Base-by-base conservation (phyloP, 1,140 invertebrate species). In the Copidosoma floridanum region DNA sequence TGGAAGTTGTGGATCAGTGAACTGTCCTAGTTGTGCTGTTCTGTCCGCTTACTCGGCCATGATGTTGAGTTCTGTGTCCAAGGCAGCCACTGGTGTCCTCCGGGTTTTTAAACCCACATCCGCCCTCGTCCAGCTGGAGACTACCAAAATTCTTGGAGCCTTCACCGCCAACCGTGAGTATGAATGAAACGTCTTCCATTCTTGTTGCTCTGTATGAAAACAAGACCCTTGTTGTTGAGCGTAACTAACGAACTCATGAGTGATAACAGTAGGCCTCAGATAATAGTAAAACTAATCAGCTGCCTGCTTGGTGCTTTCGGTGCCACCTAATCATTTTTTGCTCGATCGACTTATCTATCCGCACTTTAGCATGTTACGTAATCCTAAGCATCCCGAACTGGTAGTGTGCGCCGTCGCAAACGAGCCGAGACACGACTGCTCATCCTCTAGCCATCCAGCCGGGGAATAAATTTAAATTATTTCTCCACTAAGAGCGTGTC, bases 31-130 rank as follows among this genome's bases (percentile, higher is more conserved):
- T 72, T 73, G 69, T 70, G 72, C 67, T 73, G 63, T 53, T 61
- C 53, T 61, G 55, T 70, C 68, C 67, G 72, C 68, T 78, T 71
- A 70, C 68, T 65, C 71, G 70, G 74, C 75, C 79, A 85, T 82
- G 80, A 87, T 88, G 84, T 84, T 87, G 79, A 85, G 82, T 67
- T 84, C 81, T 66, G 81, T 86, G 64, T 79, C 82, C 65, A 83
- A 83, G 72, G 83, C 82, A 66, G 83, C 84, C 74, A 73, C 80
- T 65, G 83, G 84, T 56, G 82, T 83, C 70, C 74, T 86, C 52
- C 85, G 83, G 77, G 80, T 79, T 64, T 79, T 83, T 57, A 87
- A 87, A 78, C 80, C 83, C 29, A n/a, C n/a, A n/a, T n/a, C n/a
- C 37, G 69, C 78, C 46, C 65, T 86, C 71, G 64, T 84, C 29